Evolutionary conservation across 2,113 vertebrate genomes (phyloP), one percentile per base, ranked within the genome.

Genomic region (Rhodinocichla rosea): DNA sequence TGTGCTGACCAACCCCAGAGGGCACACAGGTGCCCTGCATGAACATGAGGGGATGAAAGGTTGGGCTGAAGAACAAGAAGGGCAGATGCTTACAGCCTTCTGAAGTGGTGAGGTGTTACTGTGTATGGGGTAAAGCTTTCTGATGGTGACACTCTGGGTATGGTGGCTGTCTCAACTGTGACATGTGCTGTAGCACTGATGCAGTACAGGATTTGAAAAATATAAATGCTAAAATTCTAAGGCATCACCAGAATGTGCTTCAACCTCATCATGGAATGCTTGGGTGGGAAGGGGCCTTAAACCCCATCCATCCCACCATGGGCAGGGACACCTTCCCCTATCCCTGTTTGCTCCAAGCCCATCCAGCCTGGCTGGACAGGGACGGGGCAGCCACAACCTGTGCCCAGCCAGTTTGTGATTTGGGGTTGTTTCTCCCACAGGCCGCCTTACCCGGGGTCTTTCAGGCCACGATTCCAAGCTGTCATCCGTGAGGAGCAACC

Each of bases 361-460:
- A 9, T 18, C 75, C 75, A 40, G 0, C 27, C 44, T 53, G 28
- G 3, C 73, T 44, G 63, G 7, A 33, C 32, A 59, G 35, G 18
- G 6, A 32, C 15, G 53, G 15, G 1, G 2, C 15, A 35, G 1
- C 59, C 68, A 16, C 42, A 24, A 4, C 10, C 12, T 12, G 3
- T 32, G 35, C 1, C 1, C 32, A 16, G 1, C 4, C 28, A 12
- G 1, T n/a, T 47, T n/a, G 30, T 91, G 30, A 68, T 56, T 11
- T 30, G 83, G 44, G 27, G 1, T 9, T 35, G 3, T 39, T 62
- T 19, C 9, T 6, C 63, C 9, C 2, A 3, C 73, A 99, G 99
- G 98, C 85, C 98, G 98, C 32, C 91, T 98, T 33, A 98, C 97
- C 95, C 98, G 98, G 16, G 96, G 98, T 57, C 98, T 98, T 4